phyloP scores from a whole-genome alignment of 2,888 invertebrate species.

The Chrysotoxum bicinctum region DNA sequence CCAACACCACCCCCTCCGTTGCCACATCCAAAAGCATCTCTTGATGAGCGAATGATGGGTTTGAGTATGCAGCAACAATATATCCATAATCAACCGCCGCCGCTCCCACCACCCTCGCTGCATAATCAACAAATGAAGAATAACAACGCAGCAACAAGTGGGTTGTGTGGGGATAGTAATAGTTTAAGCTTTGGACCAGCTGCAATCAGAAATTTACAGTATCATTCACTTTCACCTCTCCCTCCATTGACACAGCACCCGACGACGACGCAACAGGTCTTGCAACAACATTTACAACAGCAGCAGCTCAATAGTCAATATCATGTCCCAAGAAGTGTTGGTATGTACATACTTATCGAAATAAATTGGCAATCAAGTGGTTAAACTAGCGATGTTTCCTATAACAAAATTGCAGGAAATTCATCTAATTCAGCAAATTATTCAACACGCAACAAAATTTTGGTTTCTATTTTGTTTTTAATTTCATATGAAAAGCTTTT shows the following conservation, averaged over 20 bases:
- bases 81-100: conserved; percentile 47
- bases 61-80: conserved; percentile 78
- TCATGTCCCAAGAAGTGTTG: conserved; percentile 55
- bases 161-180: conserved; percentile 74
- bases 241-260: conserved; percentile 75
- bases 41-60: conserved; percentile 75
- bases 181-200: conserved; percentile 73
- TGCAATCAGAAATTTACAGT: conserved; percentile 55
- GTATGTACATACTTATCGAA: conserved; percentile 57
- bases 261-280: no score
- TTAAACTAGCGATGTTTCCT: conserved; percentile 19
- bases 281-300: conserved; percentile 42
- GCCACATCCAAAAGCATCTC: conserved; percentile 75
- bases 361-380: conserved; percentile 11
- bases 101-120: conserved; percentile 43
- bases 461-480: not conserved
- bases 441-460: not conserved
- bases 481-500: not conserved
- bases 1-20: conserved; percentile 74
- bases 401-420: not conserved
- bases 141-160: conserved; percentile 37
- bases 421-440: not conserved
- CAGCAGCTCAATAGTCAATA: conserved; percentile 50
- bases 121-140: conserved; percentile 61
- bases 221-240: conserved; percentile 82